Conservation (phyloP, 2,888 invertebrate genomes). For the Pollenia griseotomentosa region DNA sequence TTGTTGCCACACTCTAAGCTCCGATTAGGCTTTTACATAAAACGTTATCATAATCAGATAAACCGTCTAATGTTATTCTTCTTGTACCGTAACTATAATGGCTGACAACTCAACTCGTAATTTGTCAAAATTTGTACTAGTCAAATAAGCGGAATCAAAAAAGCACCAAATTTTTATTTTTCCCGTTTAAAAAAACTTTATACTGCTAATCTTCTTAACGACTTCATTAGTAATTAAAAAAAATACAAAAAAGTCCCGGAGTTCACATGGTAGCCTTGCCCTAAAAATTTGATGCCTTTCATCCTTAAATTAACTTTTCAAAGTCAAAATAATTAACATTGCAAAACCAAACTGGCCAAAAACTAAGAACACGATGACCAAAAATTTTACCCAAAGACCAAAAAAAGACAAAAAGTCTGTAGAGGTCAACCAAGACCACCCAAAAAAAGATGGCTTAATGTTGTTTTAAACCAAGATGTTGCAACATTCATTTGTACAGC, state of each 20-base stretch:
- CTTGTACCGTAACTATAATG: too few species aligned
- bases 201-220: background rate
- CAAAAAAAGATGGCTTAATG: constrained; percentile 45
- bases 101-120: too few species aligned
- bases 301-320: constrained; percentile 65
- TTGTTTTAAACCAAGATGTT: constrained; percentile 22
- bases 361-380: constrained; percentile 49
- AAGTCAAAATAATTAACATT: constrained; percentile 64
- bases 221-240: constrained; percentile 8
- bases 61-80: too few species aligned
- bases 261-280: background rate
- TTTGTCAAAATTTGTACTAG: too few species aligned
- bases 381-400: constrained; percentile 48
- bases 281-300: background rate
- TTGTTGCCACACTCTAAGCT: too few species aligned
- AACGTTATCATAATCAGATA: too few species aligned
- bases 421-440: constrained; percentile 69
- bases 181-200: too few species aligned
- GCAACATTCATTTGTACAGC: constrained; percentile 21
- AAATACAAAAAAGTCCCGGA: constrained; percentile 15
- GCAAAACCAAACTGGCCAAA: constrained; percentile 63
- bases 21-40: too few species aligned
- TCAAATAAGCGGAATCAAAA: too few species aligned
- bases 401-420: constrained; percentile 60
- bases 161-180: too few species aligned